These are phyloP conservation scores for Pseudomyrmex sp. DNA, from an alignment of 1,140 invertebrate genomes.

Conservation along the genomic window DNA sequence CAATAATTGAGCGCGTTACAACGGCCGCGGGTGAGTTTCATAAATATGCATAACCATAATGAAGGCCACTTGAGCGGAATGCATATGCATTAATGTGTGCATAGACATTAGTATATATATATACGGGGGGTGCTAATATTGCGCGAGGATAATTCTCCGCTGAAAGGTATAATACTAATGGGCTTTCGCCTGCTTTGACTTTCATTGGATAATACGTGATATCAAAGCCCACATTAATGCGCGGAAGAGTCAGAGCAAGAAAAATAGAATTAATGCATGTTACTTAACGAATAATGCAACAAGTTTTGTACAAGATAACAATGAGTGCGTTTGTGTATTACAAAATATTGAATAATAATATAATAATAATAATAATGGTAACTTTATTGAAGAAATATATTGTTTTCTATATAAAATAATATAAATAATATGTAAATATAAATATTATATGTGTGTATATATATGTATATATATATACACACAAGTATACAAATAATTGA, in stretches of 20 bases:
- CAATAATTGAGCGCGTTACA: conserved; percentile 48
- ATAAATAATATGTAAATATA: too few relatives aligned
- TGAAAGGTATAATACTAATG: conserved; percentile 48
- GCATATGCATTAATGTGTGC: conserved; percentile 46
- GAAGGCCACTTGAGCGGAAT: conserved; percentile 48
- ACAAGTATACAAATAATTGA: too few relatives aligned
- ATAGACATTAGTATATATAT: conserved; percentile 50
- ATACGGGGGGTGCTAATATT: conserved; percentile 34
- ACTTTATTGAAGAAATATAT: too few relatives aligned
- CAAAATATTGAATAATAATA: too few relatives aligned
- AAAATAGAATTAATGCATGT: not conserved
- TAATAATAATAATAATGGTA: too few relatives aligned
- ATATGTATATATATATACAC: too few relatives aligned
- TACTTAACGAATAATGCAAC: not conserved
- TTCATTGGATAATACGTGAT: conserved; percentile 28
- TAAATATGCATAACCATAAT: conserved; percentile 51
- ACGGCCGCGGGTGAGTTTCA: conserved; percentile 39
- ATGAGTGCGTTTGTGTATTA: too few relatives aligned
- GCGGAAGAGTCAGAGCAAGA: not conserved
- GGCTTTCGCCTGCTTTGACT: conserved; percentile 33
- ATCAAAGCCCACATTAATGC: conserved; percentile 14
- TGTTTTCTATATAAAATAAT: too few relatives aligned
- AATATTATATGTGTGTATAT: too few relatives aligned
- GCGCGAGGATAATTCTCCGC: conserved; percentile 44
- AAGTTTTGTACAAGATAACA: not conserved